These are phyloP conservation scores for Plagodis dolabraria DNA, from an alignment of 2,888 invertebrate genomes.

Conservation along the genomic window DNA sequence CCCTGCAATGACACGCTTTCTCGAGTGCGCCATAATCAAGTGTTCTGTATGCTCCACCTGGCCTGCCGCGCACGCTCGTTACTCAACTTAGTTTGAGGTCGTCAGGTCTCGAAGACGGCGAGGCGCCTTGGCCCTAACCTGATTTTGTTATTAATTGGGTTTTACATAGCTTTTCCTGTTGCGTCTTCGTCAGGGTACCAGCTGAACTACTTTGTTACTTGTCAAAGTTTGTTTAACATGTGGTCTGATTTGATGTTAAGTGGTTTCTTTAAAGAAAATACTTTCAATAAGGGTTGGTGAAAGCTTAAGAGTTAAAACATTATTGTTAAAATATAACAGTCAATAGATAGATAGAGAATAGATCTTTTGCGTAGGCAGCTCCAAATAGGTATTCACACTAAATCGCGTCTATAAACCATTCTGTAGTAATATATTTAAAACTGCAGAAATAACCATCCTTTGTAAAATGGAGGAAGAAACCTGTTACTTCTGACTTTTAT, in stretches of 20 bases:
- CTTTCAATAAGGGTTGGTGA: neutral
- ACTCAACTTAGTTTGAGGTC: constrained; percentile 33
- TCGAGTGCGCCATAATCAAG: constrained; percentile 40
- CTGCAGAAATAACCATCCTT: constrained; percentile 8
- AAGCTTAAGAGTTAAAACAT: neutral
- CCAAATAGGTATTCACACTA: neutral
- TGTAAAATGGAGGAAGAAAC: constrained; percentile 9
- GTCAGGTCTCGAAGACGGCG: constrained; percentile 25
- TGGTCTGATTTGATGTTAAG: too few relatives aligned
- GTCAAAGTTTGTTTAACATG: too few relatives aligned
- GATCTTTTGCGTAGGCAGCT: neutral
- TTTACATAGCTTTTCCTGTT: constrained; percentile 1
- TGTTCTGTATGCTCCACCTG: constrained; percentile 44
- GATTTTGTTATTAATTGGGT: constrained; percentile 8
- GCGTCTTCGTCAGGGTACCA: neutral
- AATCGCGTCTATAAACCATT: constrained; percentile 1
- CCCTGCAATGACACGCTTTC: constrained; percentile 52
- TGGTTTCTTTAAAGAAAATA: neutral
- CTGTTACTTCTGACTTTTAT: constrained; percentile 11
- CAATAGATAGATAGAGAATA: too few relatives aligned
- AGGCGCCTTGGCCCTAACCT: constrained; percentile 16
- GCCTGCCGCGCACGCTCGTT: constrained; percentile 25
- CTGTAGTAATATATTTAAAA: neutral
- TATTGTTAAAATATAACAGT: too few relatives aligned
- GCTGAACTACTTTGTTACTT: too few relatives aligned